phyloP scores from a whole-genome alignment of 2,888 invertebrate genomes.

The Drosophila kambysellisi region DNA sequence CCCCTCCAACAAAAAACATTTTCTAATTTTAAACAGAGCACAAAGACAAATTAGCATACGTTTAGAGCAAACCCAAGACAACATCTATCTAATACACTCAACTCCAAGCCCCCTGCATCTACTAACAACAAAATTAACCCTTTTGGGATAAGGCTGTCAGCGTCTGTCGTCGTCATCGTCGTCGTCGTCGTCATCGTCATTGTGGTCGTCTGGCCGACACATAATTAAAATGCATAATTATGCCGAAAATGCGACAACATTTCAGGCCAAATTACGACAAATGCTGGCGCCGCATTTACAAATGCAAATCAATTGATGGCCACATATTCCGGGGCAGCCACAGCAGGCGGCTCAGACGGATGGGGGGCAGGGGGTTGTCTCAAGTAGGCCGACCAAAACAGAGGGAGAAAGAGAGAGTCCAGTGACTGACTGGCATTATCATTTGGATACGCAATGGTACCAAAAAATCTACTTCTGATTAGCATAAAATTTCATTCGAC shows the following conservation, averaged over 20 bases:
- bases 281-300: slow-evolving; percentile 78
- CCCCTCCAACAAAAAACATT: slow-evolving; percentile 8
- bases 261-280: slow-evolving; percentile 77
- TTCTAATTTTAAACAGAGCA: slow-evolving; percentile 59
- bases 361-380: slow-evolving; percentile 41
- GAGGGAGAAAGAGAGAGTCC: slow-evolving; percentile 37
- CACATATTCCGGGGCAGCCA: slow-evolving; percentile 28
- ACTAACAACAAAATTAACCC: slow-evolving; percentile 68
- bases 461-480: slow-evolving; percentile 81
- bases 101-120: slow-evolving; percentile 1
- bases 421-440: slow-evolving; percentile 62
- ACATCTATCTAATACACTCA: slow-evolving; percentile 46
- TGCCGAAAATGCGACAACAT: slow-evolving; percentile 82
- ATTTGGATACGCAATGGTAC: slow-evolving; percentile 68
- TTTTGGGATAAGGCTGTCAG: slow-evolving; percentile 47
- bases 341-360: neutral
- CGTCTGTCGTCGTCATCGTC: slow-evolving; percentile 2
- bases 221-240: slow-evolving; percentile 85
- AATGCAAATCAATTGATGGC: slow-evolving; percentile 81
- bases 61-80: slow-evolving; percentile 62
- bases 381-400: slow-evolving; percentile 63
- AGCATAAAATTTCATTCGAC: slow-evolving; percentile 82
- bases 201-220: slow-evolving; percentile 48
- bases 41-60: slow-evolving; percentile 81
- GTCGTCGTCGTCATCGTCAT: slow-evolving; percentile 4